Evolutionary conservation across 1,140 invertebrate genomes (phyloP).

Genomic region (Drosophila truncata): DNA sequence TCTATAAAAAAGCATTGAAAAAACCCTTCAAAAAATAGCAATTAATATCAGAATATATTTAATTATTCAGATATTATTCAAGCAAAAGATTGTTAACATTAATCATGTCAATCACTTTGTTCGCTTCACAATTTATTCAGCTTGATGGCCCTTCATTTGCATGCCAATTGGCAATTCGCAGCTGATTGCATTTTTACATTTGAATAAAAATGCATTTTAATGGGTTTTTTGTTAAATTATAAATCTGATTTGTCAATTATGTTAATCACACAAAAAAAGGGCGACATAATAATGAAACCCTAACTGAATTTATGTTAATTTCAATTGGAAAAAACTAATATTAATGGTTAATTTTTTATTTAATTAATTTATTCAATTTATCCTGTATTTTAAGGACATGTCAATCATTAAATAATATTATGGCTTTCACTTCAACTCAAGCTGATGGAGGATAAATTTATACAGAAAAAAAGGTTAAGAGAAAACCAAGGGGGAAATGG

Average conservation of each 20-base stretch:
- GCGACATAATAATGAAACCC: neutral
- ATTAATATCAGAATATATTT: neutral
- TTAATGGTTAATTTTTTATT: neutral
- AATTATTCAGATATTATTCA: neutral
- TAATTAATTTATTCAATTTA: neutral
- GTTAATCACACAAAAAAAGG: neutral
- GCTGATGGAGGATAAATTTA: conserved; percentile 2
- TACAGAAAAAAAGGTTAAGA: conserved; percentile 5
- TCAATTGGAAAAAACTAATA: neutral
- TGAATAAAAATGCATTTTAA: conserved; percentile 13
- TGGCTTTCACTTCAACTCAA: conserved; percentile 25
- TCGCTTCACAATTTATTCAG: neutral
- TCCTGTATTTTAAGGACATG: neutral
- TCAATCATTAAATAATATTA: conserved; percentile 25
- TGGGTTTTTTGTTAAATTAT: neutral
- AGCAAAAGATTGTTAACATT: neutral
- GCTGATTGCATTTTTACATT: conserved; percentile 29
- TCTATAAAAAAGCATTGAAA: neutral
- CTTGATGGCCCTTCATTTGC: conserved; percentile 13
- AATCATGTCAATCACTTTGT: neutral
- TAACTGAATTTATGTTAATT: neutral
- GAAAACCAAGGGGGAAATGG: neutral
- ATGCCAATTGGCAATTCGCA: conserved; percentile 22
- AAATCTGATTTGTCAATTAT: conserved; percentile 25
- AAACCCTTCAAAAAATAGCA: neutral